Percentiles rank a stretch among this genome's conserved stretches.
Evolutionary conservation across 2,888 invertebrate species (phyloP).

Genomic region (Drosophila siamana): DNA sequence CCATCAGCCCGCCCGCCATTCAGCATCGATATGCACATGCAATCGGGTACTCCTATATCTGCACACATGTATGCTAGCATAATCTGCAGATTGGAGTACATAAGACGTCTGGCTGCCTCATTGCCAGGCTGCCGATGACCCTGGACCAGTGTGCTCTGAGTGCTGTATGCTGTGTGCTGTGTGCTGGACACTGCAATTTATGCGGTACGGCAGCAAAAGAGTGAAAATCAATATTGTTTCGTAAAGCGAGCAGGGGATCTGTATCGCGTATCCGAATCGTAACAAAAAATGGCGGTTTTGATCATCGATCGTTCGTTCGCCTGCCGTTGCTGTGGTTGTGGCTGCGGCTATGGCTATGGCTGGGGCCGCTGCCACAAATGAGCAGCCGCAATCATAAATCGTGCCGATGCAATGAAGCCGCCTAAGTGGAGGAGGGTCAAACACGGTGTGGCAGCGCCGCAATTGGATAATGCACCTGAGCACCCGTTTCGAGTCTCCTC

Average conservation of each 20-base stretch:
- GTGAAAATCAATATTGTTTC: constrained; percentile 76
- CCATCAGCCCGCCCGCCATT: constrained; percentile 19
- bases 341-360: background rate
- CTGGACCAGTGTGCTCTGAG: constrained; percentile 52
- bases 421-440: constrained; percentile 72
- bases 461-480: constrained; percentile 81
- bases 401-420: constrained; percentile 74
- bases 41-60: background rate
- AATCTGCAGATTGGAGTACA: constrained; percentile 18
- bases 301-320: constrained; percentile 66
- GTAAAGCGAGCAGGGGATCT: constrained; percentile 66
- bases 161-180: no score
- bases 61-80: background rate
- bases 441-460: constrained; percentile 63
- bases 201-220: constrained; percentile 53
- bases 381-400: constrained; percentile 71
- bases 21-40: background rate
- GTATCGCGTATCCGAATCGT: constrained; percentile 69
- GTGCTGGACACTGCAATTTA: constrained; percentile 62
- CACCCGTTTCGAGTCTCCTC: constrained; percentile 65
- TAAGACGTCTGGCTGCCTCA: constrained; percentile 4
- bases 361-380: constrained; percentile 53
- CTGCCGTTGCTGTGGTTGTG: constrained; percentile 20
- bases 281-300: constrained; percentile 70
- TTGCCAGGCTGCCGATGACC: constrained; percentile 23